These are phyloP conservation scores for Drosophila peninsularis DNA, from an alignment of 2,888 invertebrate genomes.

Conservation along the genomic window DNA sequence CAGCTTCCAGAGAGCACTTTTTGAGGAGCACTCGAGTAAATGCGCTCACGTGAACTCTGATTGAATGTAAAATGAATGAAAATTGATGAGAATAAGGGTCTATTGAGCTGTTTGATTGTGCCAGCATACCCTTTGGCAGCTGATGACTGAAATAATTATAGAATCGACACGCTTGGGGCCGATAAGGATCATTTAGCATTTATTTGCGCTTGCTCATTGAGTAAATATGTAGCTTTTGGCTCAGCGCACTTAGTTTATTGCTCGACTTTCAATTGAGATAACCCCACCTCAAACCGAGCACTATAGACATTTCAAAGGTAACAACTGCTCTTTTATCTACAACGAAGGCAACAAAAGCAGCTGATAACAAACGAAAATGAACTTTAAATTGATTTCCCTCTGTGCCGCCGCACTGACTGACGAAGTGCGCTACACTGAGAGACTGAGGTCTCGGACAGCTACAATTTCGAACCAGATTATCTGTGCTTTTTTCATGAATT, in stretches of 20 bases:
- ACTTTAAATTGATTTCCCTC: constrained; percentile 45
- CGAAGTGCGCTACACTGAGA: constrained; percentile 25
- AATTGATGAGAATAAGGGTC: too few relatives aligned
- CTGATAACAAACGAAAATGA: constrained; percentile 64
- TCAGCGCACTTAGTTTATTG: constrained; percentile 29
- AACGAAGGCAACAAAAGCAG: constrained; percentile 16
- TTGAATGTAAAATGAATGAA: background rate
- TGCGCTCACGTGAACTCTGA: background rate
- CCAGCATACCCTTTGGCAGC: background rate
- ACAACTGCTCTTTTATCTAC: constrained; percentile 41
- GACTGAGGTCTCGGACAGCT: background rate
- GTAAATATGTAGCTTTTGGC: constrained; percentile 27
- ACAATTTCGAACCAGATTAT: too few relatives aligned
- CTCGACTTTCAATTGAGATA: constrained; percentile 21
- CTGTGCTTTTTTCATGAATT: constrained; percentile 6
- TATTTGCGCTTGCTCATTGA: constrained; percentile 12
- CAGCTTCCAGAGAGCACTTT: constrained; percentile 10
- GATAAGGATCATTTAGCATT: constrained; percentile 1
- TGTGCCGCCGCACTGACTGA: constrained; percentile 3
- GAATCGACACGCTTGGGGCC: constrained; percentile 2
- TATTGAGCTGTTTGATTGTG: background rate
- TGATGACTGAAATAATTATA: constrained; percentile 13
- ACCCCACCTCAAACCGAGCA: constrained; percentile 46
- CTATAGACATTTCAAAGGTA: constrained; percentile 41
- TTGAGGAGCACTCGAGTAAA: background rate